These are phyloP conservation scores for Oxyura jamaicensis DNA, from an alignment of 2,113 vertebrate genomes.

Conservation along the genomic window DNA sequence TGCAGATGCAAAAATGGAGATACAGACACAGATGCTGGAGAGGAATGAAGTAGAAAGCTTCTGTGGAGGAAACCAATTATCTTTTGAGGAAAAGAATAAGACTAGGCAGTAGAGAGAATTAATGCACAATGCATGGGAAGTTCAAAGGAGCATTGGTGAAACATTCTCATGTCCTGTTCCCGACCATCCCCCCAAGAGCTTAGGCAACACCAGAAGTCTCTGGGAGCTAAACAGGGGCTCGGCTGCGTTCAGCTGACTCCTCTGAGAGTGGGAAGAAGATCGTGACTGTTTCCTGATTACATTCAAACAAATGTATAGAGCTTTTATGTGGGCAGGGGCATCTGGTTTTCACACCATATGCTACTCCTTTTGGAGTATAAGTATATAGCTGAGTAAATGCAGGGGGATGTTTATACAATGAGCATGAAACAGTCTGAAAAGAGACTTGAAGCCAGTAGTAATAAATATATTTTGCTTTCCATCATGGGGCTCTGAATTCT, in stretches of 20 bases:
- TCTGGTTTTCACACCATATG: slow-evolving; percentile 65
- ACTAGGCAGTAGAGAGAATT: background rate
- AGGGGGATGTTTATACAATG: slow-evolving; percentile 45
- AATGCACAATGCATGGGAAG: background rate
- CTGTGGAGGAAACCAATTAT: background rate
- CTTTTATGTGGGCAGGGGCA: slow-evolving; percentile 63
- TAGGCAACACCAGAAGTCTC: background rate
- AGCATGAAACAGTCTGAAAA: slow-evolving; percentile 45
- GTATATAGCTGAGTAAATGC: slow-evolving; percentile 56
- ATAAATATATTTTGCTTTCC: slow-evolving; percentile 30
- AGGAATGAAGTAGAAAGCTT: background rate
- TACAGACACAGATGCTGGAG: background rate
- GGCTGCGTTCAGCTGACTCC: slow-evolving; percentile 47
- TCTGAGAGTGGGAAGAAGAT: slow-evolving; percentile 66
- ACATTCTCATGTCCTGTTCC: rapidly evolving
- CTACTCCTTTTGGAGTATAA: slow-evolving; percentile 46
- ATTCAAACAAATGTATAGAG: slow-evolving; percentile 67
- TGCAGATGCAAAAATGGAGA: background rate
- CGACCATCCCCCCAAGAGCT: background rate
- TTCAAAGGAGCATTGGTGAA: background rate
- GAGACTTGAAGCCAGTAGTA: slow-evolving; percentile 19
- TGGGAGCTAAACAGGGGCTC: background rate
- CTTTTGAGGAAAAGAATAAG: background rate
- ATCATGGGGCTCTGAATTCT: background rate
- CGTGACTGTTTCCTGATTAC: slow-evolving; percentile 68